Evolutionary conservation across 2,113 vertebrate genomes (phyloP).

Genomic region (Pseudorectes ferrugineus): DNA sequence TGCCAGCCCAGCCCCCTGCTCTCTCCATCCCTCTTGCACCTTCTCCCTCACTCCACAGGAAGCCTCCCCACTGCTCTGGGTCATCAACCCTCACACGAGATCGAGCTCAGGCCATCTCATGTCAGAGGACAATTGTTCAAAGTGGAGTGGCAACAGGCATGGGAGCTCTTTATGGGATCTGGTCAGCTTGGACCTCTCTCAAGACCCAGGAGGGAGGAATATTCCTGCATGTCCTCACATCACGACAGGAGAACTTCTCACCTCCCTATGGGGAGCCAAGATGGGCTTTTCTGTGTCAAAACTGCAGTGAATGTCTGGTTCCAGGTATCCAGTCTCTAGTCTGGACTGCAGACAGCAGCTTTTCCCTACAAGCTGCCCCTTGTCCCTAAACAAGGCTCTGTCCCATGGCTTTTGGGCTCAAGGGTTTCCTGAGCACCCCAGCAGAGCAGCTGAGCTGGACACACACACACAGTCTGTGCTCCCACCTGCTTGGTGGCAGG

Average conservation of each 20-base stretch:
- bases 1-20: background rate
- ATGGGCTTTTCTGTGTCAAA: background rate
- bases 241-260: background rate
- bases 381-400: background rate
- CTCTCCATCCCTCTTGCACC: background rate
- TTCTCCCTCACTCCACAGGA: background rate
- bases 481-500: background rate
- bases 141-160: accelerated
- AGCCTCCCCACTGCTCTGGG: background rate
- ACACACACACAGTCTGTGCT: accelerated
- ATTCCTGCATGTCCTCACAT: background rate
- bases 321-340: background rate
- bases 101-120: background rate
- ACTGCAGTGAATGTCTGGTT: accelerated
- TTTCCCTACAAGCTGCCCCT: background rate
- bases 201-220: background rate
- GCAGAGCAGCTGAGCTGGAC: background rate
- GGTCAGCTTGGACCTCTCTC: background rate
- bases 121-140: background rate
- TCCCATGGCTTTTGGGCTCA: accelerated
- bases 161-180: background rate
- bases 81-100: background rate
- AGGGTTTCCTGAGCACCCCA: background rate
- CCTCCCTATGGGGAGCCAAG: background rate
- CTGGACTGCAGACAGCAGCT: background rate